phyloP scores from a whole-genome alignment of 2,888 invertebrate species.

The Gymnocheta viridis region DNA sequence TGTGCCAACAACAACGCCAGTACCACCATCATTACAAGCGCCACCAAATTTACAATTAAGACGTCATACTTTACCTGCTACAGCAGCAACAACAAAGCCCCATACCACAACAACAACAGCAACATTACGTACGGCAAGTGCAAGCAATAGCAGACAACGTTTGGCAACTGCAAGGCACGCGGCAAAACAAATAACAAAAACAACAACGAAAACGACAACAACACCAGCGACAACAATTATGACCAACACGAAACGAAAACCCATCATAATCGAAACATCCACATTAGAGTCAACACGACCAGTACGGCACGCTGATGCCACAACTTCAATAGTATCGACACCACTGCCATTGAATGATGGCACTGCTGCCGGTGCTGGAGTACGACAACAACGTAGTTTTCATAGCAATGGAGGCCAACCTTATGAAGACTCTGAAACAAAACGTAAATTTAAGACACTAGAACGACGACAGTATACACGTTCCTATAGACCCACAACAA shows the following conservation, averaged over 20 bases:
- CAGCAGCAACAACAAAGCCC: slow-evolving; percentile 76
- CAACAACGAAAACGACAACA: slow-evolving; percentile 56
- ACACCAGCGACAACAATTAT: slow-evolving; percentile 50
- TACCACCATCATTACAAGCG: slow-evolving; percentile 82
- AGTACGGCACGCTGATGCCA: slow-evolving; percentile 63
- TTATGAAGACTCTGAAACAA: slow-evolving; percentile 51
- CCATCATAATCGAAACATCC: slow-evolving; percentile 61
- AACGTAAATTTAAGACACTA: slow-evolving; percentile 55
- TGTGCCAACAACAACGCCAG: slow-evolving; percentile 76
- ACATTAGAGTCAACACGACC: slow-evolving; percentile 66
- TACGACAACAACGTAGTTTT: slow-evolving; percentile 73
- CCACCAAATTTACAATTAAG: slow-evolving; percentile 82
- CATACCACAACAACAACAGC: slow-evolving; percentile 75
- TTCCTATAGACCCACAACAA: slow-evolving; percentile 30
- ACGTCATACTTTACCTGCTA: slow-evolving; percentile 65
- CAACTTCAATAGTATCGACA: slow-evolving; percentile 56
- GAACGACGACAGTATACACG: slow-evolving; percentile 56
- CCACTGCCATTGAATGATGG: slow-evolving; percentile 30
- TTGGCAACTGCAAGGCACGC: slow-evolving; percentile 69
- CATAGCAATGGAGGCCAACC: slow-evolving; percentile 64
- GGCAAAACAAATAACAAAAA: slow-evolving; percentile 69
- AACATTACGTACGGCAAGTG: slow-evolving; percentile 65
- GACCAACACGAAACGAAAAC: slow-evolving; percentile 63
- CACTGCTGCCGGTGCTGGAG: slow-evolving; percentile 40
- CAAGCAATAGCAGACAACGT: slow-evolving; percentile 71